phyloP scores from a whole-genome alignment of 1,140 invertebrate species.

The Augochlora pura region DNA sequence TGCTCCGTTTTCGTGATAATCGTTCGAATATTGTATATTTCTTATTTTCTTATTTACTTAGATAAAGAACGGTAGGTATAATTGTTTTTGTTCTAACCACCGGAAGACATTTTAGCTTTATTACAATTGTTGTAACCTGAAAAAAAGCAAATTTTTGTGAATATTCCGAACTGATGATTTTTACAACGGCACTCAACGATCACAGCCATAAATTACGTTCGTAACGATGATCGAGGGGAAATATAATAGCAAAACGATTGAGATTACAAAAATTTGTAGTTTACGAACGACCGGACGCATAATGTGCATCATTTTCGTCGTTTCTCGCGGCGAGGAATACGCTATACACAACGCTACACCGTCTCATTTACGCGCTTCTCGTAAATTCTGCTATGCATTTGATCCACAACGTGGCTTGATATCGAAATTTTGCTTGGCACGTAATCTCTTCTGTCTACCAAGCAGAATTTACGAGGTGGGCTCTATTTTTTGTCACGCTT shows the following conservation, averaged over 20 bases:
- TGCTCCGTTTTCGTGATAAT: too few relatives aligned
- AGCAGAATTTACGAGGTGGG: neutral
- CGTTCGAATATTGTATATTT: too few relatives aligned
- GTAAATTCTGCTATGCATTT: neutral
- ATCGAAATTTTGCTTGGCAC: neutral
- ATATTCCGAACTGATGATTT: neutral
- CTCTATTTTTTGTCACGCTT: conserved; percentile 1
- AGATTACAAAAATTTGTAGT: neutral
- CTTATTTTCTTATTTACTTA: too few relatives aligned
- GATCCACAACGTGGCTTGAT: neutral
- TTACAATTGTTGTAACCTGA: too few relatives aligned
- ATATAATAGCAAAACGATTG: neutral
- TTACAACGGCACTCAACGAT: neutral
- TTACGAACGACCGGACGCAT: neutral
- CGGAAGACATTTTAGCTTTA: too few relatives aligned
- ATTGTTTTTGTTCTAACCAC: too few relatives aligned
- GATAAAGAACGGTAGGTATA: too few relatives aligned
- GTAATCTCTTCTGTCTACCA: neutral
- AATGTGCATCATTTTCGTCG: neutral
- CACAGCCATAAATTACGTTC: neutral
- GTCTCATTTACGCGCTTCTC: conserved; percentile 2
- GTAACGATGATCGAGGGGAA: neutral
- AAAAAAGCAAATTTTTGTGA: too few relatives aligned
- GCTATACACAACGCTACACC: neutral
- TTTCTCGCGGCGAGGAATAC: neutral